Percentiles rank a stretch among this genome's conserved stretches.
Evolutionary conservation across 1,140 invertebrate genomes (phyloP).

Genomic region (Drosophila navojoa): DNA sequence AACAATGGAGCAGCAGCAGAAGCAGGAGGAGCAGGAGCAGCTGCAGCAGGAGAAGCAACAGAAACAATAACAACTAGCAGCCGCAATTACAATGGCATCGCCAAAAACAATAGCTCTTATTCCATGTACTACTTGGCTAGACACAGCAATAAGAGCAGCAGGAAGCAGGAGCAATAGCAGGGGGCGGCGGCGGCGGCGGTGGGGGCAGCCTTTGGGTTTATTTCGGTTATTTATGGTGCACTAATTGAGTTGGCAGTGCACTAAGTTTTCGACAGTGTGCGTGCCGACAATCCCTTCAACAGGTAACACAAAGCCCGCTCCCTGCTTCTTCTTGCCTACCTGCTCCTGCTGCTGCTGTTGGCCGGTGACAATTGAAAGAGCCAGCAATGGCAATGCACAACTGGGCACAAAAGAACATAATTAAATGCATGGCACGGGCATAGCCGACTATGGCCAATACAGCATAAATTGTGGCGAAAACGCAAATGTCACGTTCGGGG

Average conservation of each 20-base stretch:
- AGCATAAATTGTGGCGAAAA: too few species aligned
- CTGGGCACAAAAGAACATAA: background rate
- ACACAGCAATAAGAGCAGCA: background rate
- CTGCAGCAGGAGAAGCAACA: too few species aligned
- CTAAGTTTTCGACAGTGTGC: background rate
- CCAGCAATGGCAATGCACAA: background rate
- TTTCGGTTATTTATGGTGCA: constrained; percentile 41
- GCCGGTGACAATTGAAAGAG: background rate
- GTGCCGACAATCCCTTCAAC: background rate
- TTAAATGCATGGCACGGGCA: too few species aligned
- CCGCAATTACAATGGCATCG: background rate
- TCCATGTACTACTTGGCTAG: background rate
- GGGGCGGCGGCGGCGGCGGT: too few species aligned
- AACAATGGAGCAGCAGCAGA: constrained; percentile 5
- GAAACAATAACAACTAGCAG: background rate
- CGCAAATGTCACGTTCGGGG: too few species aligned
- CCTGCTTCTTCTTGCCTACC: too few species aligned
- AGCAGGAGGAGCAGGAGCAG: too few species aligned
- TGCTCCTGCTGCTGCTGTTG: background rate
- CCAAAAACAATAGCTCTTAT: constrained; percentile 4
- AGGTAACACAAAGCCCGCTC: background rate
- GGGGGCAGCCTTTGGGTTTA: constrained; percentile 1
- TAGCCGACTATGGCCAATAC: too few species aligned
- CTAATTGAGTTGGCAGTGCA: constrained; percentile 47
- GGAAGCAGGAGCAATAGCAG: background rate